These are phyloP conservation scores for Ophonus ardosiacus DNA, from an alignment of 2,888 invertebrate species.

Conservation along the genomic window DNA sequence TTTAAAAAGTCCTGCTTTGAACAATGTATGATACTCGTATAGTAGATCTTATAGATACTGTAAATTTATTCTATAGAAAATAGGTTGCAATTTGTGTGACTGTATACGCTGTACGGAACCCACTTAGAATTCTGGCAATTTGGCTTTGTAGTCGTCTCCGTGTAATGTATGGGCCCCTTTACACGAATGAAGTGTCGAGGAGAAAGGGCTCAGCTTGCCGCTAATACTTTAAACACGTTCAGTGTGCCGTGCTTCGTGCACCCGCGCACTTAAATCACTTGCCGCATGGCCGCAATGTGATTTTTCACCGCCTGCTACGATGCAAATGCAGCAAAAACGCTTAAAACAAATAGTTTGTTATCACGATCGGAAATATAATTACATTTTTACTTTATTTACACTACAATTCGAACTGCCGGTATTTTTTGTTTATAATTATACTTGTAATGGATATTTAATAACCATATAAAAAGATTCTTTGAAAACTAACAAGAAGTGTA, in stretches of 20 bases:
- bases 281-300: not conserved
- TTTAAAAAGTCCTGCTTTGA: no score
- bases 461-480: no score
- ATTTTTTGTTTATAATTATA: not conserved
- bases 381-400: constrained; percentile 31
- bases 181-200: constrained; percentile 41
- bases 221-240: constrained; percentile 55
- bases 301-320: constrained; percentile 55
- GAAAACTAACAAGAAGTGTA: no score
- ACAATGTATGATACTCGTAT: no score
- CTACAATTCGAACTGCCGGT: constrained; percentile 12
- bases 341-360: constrained; percentile 52
- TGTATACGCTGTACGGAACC: not conserved
- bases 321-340: constrained; percentile 49
- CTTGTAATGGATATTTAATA: no score
- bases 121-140: not conserved
- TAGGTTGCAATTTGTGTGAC: not conserved
- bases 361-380: constrained; percentile 61
- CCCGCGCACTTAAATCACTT: constrained; percentile 19
- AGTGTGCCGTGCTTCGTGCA: constrained; percentile 24
- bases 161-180: not conserved
- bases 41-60: no score
- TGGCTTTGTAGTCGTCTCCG: not conserved
- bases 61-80: no score
- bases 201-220: constrained; percentile 6